Evolutionary conservation across 2,113 vertebrate genomes (phyloP).

Genomic region (Neogobius melanostomus): DNA sequence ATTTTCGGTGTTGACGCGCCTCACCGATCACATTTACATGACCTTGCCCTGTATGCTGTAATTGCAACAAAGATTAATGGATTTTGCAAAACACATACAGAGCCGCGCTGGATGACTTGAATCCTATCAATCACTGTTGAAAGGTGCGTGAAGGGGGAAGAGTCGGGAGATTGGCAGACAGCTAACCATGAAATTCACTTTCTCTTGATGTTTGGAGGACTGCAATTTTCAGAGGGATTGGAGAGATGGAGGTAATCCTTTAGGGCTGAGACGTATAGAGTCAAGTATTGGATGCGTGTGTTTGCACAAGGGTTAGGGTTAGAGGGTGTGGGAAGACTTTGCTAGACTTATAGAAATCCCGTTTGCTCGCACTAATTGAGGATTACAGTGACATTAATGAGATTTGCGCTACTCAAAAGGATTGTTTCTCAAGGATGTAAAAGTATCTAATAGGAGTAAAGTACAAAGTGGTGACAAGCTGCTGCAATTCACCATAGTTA

Average conservation of each 20-base stretch:
- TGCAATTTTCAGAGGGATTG: constrained; percentile 62
- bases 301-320: constrained; percentile 1
- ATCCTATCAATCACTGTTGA: constrained; percentile 68
- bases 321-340: constrained; percentile 11
- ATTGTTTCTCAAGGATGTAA: not conserved
- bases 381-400: constrained; percentile 5
- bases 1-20: constrained; percentile 26
- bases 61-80: constrained; percentile 49
- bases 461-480: not conserved
- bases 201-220: constrained; percentile 42
- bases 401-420: constrained; percentile 12
- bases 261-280: constrained; percentile 16
- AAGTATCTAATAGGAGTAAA: not conserved
- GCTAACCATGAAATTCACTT: constrained; percentile 73
- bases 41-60: constrained; percentile 48
- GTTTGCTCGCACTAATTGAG: constrained; percentile 26
- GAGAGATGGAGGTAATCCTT: constrained; percentile 48
- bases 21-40: constrained; percentile 33
- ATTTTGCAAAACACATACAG: constrained; percentile 25
- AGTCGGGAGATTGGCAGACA: constrained; percentile 67
- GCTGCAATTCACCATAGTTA: not conserved
- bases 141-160: constrained; percentile 53
- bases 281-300: constrained; percentile 10
- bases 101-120: constrained; percentile 51
- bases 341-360: constrained; percentile 14